Evolutionary conservation across 1,140 invertebrate species (phyloP).

Genomic region (Euura lappo): DNA sequence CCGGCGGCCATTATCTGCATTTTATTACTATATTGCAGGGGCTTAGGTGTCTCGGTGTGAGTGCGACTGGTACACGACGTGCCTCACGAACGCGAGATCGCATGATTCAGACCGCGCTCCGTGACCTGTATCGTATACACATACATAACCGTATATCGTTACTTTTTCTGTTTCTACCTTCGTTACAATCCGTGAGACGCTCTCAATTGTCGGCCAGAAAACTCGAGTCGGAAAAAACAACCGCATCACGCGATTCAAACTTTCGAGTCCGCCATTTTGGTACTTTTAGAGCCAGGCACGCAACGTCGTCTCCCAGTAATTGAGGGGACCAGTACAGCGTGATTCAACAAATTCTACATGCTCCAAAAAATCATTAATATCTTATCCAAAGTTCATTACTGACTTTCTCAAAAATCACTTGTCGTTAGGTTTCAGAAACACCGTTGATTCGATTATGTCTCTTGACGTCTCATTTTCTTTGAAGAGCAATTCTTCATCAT

Average conservation of each 20-base stretch:
- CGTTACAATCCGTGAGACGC: slow-evolving; percentile 20
- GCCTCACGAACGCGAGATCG: not conserved
- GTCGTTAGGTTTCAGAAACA: too few species aligned
- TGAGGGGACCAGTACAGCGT: too few species aligned
- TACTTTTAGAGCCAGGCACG: not conserved
- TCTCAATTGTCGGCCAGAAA: slow-evolving; percentile 6
- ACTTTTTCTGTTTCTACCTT: slow-evolving; percentile 21
- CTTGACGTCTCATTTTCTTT: too few species aligned
- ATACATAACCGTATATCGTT: not conserved
- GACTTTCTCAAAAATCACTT: too few species aligned
- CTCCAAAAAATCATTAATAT: too few species aligned
- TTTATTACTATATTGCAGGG: slow-evolving; percentile 56
- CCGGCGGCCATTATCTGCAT: slow-evolving; percentile 53
- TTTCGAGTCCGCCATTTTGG: slow-evolving; percentile 33
- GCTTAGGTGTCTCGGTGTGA: not conserved
- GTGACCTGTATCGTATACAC: slow-evolving; percentile 20
- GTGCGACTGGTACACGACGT: not conserved
- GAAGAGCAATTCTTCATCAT: too few species aligned
- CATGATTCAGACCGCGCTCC: slow-evolving; percentile 31
- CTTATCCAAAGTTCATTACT: too few species aligned
- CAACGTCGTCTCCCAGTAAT: too few species aligned
- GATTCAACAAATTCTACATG: too few species aligned
- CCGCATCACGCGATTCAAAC: slow-evolving; percentile 38
- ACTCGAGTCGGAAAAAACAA: not conserved
- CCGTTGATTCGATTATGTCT: too few species aligned